A percentile compares a stretch with the other conserved stretches of the same genome.
Evolutionary conservation across 2,888 invertebrate species (phyloP).

Genomic region (Megastigmus dorsalis): DNA sequence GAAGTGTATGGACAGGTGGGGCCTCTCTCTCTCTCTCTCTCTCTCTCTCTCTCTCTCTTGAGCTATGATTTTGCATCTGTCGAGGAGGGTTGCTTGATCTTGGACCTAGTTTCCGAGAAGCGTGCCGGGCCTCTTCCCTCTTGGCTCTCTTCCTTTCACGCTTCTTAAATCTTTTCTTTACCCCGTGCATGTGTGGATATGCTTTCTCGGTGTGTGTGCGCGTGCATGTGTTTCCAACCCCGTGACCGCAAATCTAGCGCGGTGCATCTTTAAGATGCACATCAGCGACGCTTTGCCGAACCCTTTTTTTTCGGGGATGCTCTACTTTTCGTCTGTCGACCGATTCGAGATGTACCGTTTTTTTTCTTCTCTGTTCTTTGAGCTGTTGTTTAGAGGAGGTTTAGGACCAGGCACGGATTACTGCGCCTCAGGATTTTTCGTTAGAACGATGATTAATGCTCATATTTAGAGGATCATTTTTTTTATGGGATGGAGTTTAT

Average conservation of each 20-base stretch:
- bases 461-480: no score
- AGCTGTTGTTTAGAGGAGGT: neutral
- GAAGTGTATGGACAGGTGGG: slow-evolving; percentile 72
- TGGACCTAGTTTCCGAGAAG: slow-evolving; percentile 68
- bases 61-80: slow-evolving; percentile 72
- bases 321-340: neutral
- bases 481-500: no score
- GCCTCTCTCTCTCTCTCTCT: slow-evolving; percentile 43
- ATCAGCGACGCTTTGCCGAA: slow-evolving; percentile 15
- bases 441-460: no score
- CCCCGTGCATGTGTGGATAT: no score
- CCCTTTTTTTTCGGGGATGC: slow-evolving; percentile 29
- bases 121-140: slow-evolving; percentile 55
- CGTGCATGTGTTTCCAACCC: slow-evolving; percentile 5
- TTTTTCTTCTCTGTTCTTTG: neutral
- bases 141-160: slow-evolving; percentile 56
- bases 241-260: slow-evolving; percentile 42
- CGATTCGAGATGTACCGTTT: neutral
- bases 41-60: slow-evolving; percentile 15
- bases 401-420: no score
- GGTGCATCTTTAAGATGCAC: slow-evolving; percentile 43
- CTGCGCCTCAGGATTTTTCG: no score
- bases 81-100: slow-evolving; percentile 64
- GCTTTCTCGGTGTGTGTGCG: no score
- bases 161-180: slow-evolving; percentile 57